Base-by-base conservation (phyloP, 2,113 vertebrate species). In the Corynorhinus townsendii region DNA sequence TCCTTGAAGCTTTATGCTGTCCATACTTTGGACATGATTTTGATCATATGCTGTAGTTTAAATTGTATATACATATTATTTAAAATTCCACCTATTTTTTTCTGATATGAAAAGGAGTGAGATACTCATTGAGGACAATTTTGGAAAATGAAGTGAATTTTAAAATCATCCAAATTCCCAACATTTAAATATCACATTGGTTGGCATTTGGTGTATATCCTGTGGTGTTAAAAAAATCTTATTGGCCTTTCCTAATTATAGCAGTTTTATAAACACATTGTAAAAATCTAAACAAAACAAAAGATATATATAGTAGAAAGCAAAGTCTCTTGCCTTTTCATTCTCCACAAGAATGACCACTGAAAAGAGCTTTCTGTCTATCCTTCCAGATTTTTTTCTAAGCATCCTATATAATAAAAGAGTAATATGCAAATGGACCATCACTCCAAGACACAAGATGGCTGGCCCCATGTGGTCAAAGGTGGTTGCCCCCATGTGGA, bases 41-140 rank as follows among this genome's bases (percentile, higher is more conserved):
- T 96, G 95, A 79, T 76, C 73, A 81, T 75, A 91, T 35, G 22
- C n/a, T 86, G 47, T 28, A 33, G 24, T 94, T 89, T 89, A 76
- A 94, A 75, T 84, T 89, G 52, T 49, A 81, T 79, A 69, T 54
- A 71, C 1, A 62, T 72, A 77, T 86, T 90, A 88, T 87, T 95
- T 95, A 66, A 97, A 94, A 89, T 86, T 35, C 72, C 3, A 56
- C 62, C 64, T 93, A 12, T 73, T 82, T 81, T 68, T 26, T 20
- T 68, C 47, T 85, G 69, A 47, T 56, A 81, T 35, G n/a, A 56
- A 93, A 95, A 82, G 35, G 47, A 94, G 38, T 71, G 91, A 93
- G 47, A 73, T 91, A 68, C 12, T 76, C 66, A 54, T 52, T 76
- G 71, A 69, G 69, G 30, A 76, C 9, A 93, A 66, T 80, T 93